Base-by-base conservation (phyloP, 2,113 vertebrate genomes). In the Calcarius ornatus region DNA sequence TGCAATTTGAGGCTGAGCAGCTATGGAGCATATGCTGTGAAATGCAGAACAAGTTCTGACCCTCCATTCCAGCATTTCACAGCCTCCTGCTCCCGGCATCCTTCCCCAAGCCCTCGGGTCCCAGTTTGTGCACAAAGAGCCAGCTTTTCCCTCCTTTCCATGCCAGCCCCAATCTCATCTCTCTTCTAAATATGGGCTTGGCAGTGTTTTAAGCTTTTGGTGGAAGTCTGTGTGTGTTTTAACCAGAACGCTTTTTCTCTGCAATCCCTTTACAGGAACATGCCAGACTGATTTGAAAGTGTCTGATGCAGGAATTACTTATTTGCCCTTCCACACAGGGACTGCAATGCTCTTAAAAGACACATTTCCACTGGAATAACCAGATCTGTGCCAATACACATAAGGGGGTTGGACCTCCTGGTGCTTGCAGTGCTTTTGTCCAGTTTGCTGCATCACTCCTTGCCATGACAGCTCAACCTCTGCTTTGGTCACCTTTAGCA, bases 101-200 rank as follows among this genome's bases (percentile, higher is more conserved):
- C 12, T 87, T 89, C 60, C 48, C 69, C 25, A 73, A 91, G 92
- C 71, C 89, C 78, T 70, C 8, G 0, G 90, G 93, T 65, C 81
- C 63, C 71, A 79, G 38, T 92, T 87, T 88, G 75, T 80, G 93
- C 87, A 65, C 63, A 59, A 76, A 92, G 63, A 71, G 66, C 78
- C 90, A 94, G 59, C 35, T 96, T 90, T 95, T 89, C 66, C 54
- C 78, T 78, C 91, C 57, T 94, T 68, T 63, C 73, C 1, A 1
- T 95, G 94, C 92, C 95, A 96, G 47, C 61, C 81, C 65, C 80
- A 69, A 14, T 85, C 84, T 89, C 78, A 45, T 57, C 33, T 73
- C 94, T 59, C 47, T 23, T 94, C 93, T 90, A 87, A 91, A 94
- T 89, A 76, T 0, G 15, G 23, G 13, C 63, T 88, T 97, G 95